Conservation (phyloP, 2,888 invertebrate species). For the Drosophila incognita region DNA sequence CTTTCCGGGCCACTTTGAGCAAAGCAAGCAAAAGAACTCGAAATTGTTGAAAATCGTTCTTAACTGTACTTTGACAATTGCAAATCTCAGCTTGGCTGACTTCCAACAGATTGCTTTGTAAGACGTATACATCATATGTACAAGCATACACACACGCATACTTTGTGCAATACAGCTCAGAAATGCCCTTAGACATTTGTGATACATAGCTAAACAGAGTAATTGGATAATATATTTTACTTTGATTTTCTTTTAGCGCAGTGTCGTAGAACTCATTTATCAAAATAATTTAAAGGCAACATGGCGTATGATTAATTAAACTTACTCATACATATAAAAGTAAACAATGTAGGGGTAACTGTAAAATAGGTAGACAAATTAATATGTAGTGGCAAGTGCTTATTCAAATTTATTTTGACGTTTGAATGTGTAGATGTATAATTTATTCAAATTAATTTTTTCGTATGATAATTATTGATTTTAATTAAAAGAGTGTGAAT, state of each 20-base stretch:
- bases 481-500: neutral
- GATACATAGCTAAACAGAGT: slow-evolving; percentile 19
- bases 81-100: slow-evolving; percentile 43
- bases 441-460: slow-evolving; percentile 1
- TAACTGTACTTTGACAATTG: slow-evolving; percentile 47
- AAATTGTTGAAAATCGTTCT: slow-evolving; percentile 27
- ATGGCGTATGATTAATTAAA: slow-evolving; percentile 1
- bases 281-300: neutral
- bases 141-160: neutral
- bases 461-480: neutral
- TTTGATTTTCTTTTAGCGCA: slow-evolving; percentile 16
- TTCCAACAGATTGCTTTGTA: slow-evolving; percentile 50
- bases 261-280: neutral
- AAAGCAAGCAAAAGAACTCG: slow-evolving; percentile 19
- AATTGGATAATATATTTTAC: slow-evolving; percentile 30
- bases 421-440: neutral
- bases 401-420: slow-evolving; percentile 3
- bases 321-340: neutral
- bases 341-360: neutral
- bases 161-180: slow-evolving; percentile 8
- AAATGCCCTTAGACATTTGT: slow-evolving; percentile 26
- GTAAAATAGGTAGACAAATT: neutral
- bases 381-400: neutral
- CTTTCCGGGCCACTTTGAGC: slow-evolving; percentile 10
- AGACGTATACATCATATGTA: slow-evolving; percentile 6